Conservation (phyloP, 2,888 invertebrate genomes). For the Panzeria rudis region DNA sequence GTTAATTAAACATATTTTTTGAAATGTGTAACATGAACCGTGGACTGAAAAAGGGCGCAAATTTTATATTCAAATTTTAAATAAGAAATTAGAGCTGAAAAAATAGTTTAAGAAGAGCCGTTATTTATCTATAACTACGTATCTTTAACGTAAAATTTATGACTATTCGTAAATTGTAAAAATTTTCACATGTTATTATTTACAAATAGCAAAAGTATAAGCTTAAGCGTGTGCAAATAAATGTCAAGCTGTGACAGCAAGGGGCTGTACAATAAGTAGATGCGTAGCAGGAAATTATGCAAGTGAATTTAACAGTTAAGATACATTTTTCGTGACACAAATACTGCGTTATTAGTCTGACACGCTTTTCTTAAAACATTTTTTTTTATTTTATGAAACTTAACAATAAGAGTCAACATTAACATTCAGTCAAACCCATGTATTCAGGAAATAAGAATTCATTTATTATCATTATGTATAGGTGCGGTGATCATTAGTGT, state of each 20-base stretch:
- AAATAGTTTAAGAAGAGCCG: background rate
- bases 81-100: constrained; percentile 20
- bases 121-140: constrained; percentile 1
- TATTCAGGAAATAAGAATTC: too few species aligned
- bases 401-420: too few species aligned
- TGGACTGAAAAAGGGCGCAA: constrained; percentile 30
- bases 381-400: too few species aligned
- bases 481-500: too few species aligned
- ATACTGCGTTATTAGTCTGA: background rate
- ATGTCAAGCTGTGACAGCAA: background rate
- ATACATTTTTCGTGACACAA: background rate
- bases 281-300: background rate
- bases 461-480: too few species aligned
- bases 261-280: background rate
- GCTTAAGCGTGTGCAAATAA: background rate
- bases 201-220: constrained; percentile 16
- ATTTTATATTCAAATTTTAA: constrained; percentile 35
- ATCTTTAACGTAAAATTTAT: constrained; percentile 21
- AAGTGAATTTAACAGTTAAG: background rate
- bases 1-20: constrained; percentile 52
- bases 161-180: constrained; percentile 14
- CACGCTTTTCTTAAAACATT: too few species aligned
- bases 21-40: constrained; percentile 62
- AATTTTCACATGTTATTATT: constrained; percentile 16
- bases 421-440: too few species aligned